phyloP scores from a whole-genome alignment of 64 coral and sea anemone genomes.

The Anthopleura sola region DNA sequence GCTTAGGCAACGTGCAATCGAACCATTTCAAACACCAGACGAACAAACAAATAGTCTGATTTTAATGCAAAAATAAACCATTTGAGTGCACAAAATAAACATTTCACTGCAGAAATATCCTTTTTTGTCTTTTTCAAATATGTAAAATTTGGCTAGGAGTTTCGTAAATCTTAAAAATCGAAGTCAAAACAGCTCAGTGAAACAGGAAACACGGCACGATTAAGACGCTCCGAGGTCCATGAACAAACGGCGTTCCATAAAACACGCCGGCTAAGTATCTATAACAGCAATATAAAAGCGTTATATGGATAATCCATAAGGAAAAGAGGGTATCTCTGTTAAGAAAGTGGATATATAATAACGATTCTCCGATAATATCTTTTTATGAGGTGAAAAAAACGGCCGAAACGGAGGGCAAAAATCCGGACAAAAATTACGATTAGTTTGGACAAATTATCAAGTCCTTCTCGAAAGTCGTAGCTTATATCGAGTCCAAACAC shows the following conservation, averaged over 20 bases:
- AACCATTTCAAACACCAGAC: not conserved
- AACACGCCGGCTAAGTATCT: not conserved
- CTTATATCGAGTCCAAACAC: not conserved
- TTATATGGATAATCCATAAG: not conserved
- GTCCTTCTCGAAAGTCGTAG: not conserved
- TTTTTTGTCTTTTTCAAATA: not conserved
- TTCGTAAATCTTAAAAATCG: not conserved
- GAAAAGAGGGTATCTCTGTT: not conserved
- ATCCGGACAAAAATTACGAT: no score
- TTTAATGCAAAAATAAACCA: not conserved
- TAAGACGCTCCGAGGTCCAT: no score
- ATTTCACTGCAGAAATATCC: not conserved
- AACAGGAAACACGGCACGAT: not conserved
- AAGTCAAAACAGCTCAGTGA: not conserved
- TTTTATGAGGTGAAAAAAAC: not conserved
- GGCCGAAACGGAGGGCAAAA: no score
- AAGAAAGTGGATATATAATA: not conserved
- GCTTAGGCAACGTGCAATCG: not conserved
- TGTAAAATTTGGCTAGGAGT: not conserved
- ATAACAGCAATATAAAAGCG: not conserved
- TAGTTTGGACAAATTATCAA: not conserved
- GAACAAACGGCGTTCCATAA: not conserved
- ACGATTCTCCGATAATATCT: not conserved
- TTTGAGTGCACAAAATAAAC: not conserved
- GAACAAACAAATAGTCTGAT: no score